A percentile compares a stretch with the other conserved stretches of the same genome.
Conservation (phyloP, 2,797 vertebrate genomes). For the Thamnophis elegans region DNA sequence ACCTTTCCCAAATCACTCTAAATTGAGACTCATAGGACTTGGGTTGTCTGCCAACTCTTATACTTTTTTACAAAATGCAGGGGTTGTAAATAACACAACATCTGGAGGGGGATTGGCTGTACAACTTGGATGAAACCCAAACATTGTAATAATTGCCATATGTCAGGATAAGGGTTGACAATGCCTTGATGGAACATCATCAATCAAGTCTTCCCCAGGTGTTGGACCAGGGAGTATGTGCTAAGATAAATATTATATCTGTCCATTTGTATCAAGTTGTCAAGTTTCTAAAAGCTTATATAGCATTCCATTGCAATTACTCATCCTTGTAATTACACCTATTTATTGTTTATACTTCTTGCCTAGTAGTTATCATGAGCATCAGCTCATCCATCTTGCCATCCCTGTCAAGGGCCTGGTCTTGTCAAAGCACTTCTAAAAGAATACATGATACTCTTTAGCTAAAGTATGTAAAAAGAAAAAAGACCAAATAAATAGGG, state of each 20-base stretch:
- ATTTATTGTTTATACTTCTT: neutral
- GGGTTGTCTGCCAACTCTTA: neutral
- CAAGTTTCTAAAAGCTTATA: neutral
- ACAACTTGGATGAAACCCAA: neutral
- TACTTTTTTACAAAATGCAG: neutral
- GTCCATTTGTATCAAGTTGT: neutral
- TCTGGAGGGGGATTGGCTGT: neutral
- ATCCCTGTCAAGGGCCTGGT: neutral
- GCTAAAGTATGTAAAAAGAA: neutral
- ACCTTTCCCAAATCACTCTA: neutral
- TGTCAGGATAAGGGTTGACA: neutral
- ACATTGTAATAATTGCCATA: neutral
- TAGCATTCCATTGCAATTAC: neutral
- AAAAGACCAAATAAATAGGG: neutral
- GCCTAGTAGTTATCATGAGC: neutral
- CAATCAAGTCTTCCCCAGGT: neutral
- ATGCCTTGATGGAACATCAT: neutral
- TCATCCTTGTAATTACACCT: neutral
- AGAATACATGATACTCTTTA: neutral
- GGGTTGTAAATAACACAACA: neutral
- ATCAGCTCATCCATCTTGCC: neutral
- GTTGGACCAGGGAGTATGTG: neutral
- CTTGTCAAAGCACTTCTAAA: neutral
- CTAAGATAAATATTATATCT: neutral
- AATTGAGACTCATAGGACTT: neutral